Conservation (phyloP, 2,797 vertebrate genomes). For the Rhynchonycteris naso region DNA sequence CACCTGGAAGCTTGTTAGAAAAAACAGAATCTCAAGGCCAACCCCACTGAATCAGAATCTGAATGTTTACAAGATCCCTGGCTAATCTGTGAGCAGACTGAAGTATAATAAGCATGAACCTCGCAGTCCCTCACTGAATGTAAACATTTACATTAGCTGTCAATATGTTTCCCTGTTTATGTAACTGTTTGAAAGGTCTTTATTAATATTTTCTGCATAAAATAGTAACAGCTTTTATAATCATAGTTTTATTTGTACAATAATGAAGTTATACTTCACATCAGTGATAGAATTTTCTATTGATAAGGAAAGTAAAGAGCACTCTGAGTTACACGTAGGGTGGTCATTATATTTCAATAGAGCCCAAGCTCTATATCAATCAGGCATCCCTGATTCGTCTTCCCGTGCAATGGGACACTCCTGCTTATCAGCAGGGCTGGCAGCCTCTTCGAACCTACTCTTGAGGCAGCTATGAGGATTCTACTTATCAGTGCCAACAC, state of each 20-base stretch:
- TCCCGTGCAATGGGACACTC: no score
- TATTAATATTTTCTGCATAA: constrained; percentile 47
- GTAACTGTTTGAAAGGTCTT: constrained; percentile 50
- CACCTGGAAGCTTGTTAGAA: background rate
- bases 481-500: no score
- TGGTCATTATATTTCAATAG: no score
- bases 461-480: no score
- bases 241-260: constrained; percentile 36
- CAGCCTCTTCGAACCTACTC: no score
- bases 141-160: constrained; percentile 65
- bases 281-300: constrained; percentile 36
- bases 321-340: background rate
- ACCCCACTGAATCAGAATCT: background rate
- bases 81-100: constrained; percentile 25
- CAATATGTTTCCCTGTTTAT: constrained; percentile 56
- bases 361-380: no score
- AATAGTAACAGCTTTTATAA: constrained; percentile 57
- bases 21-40: background rate
- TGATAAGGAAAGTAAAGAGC: background rate
- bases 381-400: no score
- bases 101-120: background rate
- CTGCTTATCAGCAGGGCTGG: no score
- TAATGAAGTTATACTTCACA: constrained; percentile 38
- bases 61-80: background rate
- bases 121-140: background rate